phyloP scores from a whole-genome alignment of 2,797 vertebrate genomes.

The Sitta carolinensis region DNA sequence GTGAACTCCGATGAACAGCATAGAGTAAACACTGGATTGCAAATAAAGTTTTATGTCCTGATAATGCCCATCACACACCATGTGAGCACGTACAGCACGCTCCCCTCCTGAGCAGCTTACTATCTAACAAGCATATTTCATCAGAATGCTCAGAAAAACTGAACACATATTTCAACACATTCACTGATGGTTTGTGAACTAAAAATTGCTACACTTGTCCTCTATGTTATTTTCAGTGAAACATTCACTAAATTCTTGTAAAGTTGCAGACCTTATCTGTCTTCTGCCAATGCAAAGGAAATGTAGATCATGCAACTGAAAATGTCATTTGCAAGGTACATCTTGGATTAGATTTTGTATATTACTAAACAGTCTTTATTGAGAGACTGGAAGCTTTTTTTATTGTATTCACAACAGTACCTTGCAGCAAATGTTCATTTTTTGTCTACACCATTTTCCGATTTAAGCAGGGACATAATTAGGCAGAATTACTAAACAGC shows the following conservation, averaged over 20 bases:
- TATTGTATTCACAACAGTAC: not conserved
- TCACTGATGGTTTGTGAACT: not conserved
- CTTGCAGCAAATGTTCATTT: not conserved
- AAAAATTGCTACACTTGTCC: slow-evolving; percentile 43
- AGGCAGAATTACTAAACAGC: not conserved
- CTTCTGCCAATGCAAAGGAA: not conserved
- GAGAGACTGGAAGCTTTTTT: not conserved
- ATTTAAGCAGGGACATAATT: not conserved
- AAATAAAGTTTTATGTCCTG: not conserved
- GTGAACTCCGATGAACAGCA: not conserved
- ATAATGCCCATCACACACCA: not conserved
- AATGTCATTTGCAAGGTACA: not conserved
- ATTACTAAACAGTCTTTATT: not conserved
- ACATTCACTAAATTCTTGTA: not conserved
- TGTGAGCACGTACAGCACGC: not conserved
- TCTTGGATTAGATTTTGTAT: not conserved
- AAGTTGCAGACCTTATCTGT: slow-evolving; percentile 6
- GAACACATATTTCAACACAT: slow-evolving; percentile 17
- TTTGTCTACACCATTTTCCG: not conserved
- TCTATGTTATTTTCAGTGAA: slow-evolving; percentile 39
- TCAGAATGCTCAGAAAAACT: not conserved
- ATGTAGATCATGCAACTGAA: slow-evolving; percentile 1
- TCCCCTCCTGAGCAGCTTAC: not conserved
- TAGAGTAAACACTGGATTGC: not conserved
- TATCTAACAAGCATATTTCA: not conserved